Evolutionary conservation across 2,797 vertebrate genomes (phyloP), one percentile per base, ranked within the genome.

Genomic region (Cyprinodon diabolis): DNA sequence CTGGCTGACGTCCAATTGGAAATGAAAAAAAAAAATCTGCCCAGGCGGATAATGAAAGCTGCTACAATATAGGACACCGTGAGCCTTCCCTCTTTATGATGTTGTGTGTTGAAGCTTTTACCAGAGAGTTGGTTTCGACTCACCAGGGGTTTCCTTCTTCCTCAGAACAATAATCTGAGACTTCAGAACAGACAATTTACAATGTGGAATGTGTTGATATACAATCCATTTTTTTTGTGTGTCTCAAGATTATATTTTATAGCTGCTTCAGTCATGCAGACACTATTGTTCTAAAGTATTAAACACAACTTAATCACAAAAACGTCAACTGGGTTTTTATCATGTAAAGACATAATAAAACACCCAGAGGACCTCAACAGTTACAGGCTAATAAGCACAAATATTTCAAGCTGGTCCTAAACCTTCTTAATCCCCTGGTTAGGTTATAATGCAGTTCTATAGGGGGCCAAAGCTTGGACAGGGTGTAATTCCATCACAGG

Each of bases 1-100:
- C 25, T 93, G 93, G 93, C 91, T 85, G 75, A 25, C 48, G 3
- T 90, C 93, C 93, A 91, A 81, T 80, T 93, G 88, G 81, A 92
- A 91, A 93, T 87, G 82, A 92, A 91, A 92, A 56, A 54, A 43
- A 52, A 92, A 89, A 90, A 89, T 86, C 81, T 84, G 79, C 77
- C 85, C 40, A 43, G 76, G 89, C 43, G 78, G 88, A 93, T 93
- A 92, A 93, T 84, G 66, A 77, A 69, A 80, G 80, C 72, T 66
- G 81, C 75, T 77, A 68, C 84, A 87, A 93, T 91, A 86, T 90
- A 90, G 92, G 91, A 91, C 91, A 86, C 77, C 75, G 84, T 77
- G 88, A 90, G 90, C 78, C 72, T 76, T 79, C 77, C 77, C 84
- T 85, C 83, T 83, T 77, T 78, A 57, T 73, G 11, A 60, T 2